A percentile compares a stretch with the other conserved stretches of the same genome.
phyloP scores from a whole-genome alignment of 2,113 vertebrate genomes.

The Coptodon bakossiorum region DNA sequence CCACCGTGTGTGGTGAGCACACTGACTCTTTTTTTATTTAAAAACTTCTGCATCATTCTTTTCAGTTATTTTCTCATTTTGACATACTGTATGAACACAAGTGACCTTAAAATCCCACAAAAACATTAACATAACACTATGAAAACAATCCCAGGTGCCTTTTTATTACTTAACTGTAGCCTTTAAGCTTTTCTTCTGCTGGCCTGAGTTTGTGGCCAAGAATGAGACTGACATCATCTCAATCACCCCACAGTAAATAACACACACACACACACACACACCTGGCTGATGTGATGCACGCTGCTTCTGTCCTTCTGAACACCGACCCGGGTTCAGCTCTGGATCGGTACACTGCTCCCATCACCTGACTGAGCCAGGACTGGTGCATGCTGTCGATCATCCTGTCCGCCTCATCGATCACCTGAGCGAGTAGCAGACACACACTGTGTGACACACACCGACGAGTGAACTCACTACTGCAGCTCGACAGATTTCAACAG shows the following conservation, averaged over 20 bases:
- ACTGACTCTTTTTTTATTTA: not conserved
- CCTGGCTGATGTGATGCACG: conserved; percentile 80
- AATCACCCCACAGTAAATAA: not conserved
- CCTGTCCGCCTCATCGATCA: conserved; percentile 91
- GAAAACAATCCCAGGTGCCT: not conserved
- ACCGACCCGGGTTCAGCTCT: conserved; percentile 25
- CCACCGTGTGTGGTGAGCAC: not conserved
- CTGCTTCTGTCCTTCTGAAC: conserved; percentile 71
- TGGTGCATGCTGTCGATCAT: conserved; percentile 98
- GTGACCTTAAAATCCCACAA: not conserved
- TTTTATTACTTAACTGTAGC: not conserved
- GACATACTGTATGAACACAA: not conserved
- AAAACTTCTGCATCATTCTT: not conserved
- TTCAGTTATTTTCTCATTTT: not conserved
- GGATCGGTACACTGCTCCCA: conserved; percentile 73
- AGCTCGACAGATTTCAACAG: not conserved
- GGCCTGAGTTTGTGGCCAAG: not conserved
- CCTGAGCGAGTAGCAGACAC: conserved; percentile 55
- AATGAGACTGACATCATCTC: not conserved
- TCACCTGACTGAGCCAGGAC: conserved; percentile 84
- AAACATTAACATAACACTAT: not conserved
- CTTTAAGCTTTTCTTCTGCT: not conserved
- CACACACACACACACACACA: conserved; percentile 10
- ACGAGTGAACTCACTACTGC: not conserved
- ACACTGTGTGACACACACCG: not conserved